These are phyloP conservation scores for Leistus spinibarbis DNA, from an alignment of 2,888 invertebrate species.

Conservation along the genomic window DNA sequence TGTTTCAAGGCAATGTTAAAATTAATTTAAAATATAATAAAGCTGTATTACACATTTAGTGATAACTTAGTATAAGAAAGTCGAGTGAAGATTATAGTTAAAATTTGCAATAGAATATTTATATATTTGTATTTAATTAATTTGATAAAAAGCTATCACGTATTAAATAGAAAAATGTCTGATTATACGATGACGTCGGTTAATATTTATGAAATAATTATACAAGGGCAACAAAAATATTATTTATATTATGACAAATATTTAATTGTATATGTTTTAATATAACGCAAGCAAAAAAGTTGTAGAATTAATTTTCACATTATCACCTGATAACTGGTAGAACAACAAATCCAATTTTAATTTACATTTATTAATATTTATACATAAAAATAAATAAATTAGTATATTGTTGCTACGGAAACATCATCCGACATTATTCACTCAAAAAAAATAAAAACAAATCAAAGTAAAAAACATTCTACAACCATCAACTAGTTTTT, in stretches of 20 bases:
- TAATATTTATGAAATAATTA: neutral
- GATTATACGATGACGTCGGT: neutral
- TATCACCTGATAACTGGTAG: neutral
- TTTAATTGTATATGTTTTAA: neutral
- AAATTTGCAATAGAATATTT: neutral
- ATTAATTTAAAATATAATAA: too few relatives aligned
- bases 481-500: too few relatives aligned
- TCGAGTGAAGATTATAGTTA: neutral
- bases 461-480: too few relatives aligned
- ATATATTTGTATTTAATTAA: neutral
- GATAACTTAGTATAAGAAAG: too few relatives aligned
- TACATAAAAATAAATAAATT: neutral
- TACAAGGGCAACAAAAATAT: neutral
- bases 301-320: neutral
- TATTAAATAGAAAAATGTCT: neutral
- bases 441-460: too few relatives aligned
- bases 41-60: too few relatives aligned
- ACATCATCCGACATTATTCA: neutral
- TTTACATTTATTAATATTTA: neutral
- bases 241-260: neutral
- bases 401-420: neutral
- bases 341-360: neutral
- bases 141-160: neutral
- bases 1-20: too few relatives aligned
- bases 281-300: neutral